Conservation (phyloP, 92 coral and sea anemone genomes). For the Epizoanthus scotinus region DNA sequence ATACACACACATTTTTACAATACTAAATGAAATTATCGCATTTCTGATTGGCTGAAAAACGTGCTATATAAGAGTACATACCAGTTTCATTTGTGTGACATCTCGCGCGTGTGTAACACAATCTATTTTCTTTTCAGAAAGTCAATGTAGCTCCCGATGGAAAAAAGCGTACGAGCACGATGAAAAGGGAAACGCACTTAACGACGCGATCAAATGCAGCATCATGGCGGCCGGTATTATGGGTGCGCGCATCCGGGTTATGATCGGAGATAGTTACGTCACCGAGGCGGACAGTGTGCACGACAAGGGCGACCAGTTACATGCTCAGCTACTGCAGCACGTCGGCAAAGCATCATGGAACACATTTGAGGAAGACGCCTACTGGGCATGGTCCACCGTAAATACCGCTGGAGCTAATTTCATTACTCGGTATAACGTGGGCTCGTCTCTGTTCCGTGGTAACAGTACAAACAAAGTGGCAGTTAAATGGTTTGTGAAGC, state of each 20-base stretch:
- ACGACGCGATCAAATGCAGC: constrained; percentile 52
- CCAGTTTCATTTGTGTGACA: neutral
- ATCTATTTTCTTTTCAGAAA: neutral
- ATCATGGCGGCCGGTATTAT: constrained; percentile 74
- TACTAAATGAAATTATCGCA: too few relatives aligned
- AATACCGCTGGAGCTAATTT: constrained; percentile 40
- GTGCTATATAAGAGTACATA: too few relatives aligned
- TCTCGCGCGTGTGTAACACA: neutral
- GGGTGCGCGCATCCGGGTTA: constrained; percentile 77
- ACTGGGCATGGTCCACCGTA: constrained; percentile 54
- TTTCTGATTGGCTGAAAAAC: too few relatives aligned
- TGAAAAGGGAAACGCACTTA: constrained; percentile 48
- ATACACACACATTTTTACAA: too few relatives aligned
- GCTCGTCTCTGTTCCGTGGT: constrained; percentile 37
- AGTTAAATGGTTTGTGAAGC: constrained; percentile 43
- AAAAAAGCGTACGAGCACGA: constrained; percentile 64
- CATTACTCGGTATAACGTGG: constrained; percentile 41
- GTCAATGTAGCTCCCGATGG: constrained; percentile 47
- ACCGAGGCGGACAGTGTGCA: constrained; percentile 72
- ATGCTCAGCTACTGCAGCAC: constrained; percentile 74
- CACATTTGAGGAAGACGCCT: constrained; percentile 70
- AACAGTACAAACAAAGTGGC: constrained; percentile 25
- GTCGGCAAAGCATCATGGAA: constrained; percentile 83
- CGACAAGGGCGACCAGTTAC: constrained; percentile 58
- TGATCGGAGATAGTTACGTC: constrained; percentile 36